Evolutionary conservation across 2,113 vertebrate genomes (phyloP).

Genomic region (Dipodomys ordii): DNA sequence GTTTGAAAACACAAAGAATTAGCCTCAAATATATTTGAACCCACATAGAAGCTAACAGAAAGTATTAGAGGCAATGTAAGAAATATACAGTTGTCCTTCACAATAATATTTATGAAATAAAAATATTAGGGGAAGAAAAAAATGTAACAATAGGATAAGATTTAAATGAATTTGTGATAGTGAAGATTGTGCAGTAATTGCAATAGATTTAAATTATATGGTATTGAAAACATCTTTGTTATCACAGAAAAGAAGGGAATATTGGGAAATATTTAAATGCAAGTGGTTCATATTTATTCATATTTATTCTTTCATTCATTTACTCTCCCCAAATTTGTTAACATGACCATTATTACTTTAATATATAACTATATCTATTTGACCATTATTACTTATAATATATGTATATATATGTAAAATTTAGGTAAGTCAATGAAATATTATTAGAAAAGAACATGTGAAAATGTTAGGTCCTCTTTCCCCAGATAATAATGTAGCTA

Average conservation of each 20-base stretch:
- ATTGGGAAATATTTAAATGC: neutral
- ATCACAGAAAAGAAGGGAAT: neutral
- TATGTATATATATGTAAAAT: neutral
- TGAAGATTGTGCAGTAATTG: neutral
- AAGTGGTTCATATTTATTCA: neutral
- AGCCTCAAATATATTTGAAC: neutral
- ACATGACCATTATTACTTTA: neutral
- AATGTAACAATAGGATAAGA: neutral
- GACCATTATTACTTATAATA: neutral
- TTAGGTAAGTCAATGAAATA: neutral
- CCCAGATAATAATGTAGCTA: neutral
- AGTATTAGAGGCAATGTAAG: constrained; percentile 40
- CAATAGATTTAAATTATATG: neutral
- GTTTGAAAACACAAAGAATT: neutral
- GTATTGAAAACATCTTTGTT: constrained; percentile 30
- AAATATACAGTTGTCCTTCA: neutral
- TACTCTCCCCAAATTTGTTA: neutral
- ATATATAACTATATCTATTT: neutral
- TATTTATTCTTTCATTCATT: neutral
- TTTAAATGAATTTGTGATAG: neutral
- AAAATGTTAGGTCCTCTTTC: neutral
- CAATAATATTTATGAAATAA: constrained; percentile 21
- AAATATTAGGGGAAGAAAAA: neutral
- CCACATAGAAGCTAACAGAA: neutral
- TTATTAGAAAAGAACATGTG: neutral